phyloP scores from a whole-genome alignment of 1,140 invertebrate genomes.

The Scaptomyza montana region DNA sequence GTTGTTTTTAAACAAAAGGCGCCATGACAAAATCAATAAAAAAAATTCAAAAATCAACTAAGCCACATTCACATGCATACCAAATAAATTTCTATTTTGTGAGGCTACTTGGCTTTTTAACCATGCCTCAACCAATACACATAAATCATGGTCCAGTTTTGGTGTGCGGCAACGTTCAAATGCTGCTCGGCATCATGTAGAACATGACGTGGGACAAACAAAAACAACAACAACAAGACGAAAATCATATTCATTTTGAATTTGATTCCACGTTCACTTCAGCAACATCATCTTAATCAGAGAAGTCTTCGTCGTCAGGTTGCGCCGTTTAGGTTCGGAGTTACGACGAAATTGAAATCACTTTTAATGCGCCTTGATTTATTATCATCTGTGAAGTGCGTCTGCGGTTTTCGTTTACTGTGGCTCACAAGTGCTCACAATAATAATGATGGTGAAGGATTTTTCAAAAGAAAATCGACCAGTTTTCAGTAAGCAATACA shows the following conservation, averaged over 20 bases:
- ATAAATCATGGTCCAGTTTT: slow-evolving; percentile 74
- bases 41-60: slow-evolving; percentile 27
- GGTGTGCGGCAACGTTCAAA: slow-evolving; percentile 67
- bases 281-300: slow-evolving; percentile 56
- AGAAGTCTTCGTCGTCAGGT: slow-evolving; percentile 49
- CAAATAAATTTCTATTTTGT: slow-evolving; percentile 22
- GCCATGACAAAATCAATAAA: slow-evolving; percentile 63
- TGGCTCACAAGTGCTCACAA: slow-evolving; percentile 65
- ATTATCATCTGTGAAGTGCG: slow-evolving; percentile 63
- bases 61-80: slow-evolving; percentile 12
- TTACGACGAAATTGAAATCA: slow-evolving; percentile 78
- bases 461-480: slow-evolving; percentile 64
- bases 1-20: slow-evolving; percentile 30
- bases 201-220: slow-evolving; percentile 72
- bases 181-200: slow-evolving; percentile 66
- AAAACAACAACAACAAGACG: slow-evolving; percentile 13
- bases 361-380: slow-evolving; percentile 79
- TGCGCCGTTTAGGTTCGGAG: slow-evolving; percentile 23
- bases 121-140: slow-evolving; percentile 48
- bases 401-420: slow-evolving; percentile 50
- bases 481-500: slow-evolving; percentile 1
- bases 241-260: slow-evolving; percentile 46
- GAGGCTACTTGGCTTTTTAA: slow-evolving; percentile 51
- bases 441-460: slow-evolving; percentile 65
- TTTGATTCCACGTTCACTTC: slow-evolving; percentile 23